Evolutionary conservation across 2,113 vertebrate species (phyloP), one percentile per base, ranked within the genome.

Genomic region (Mormoops blainvillei): DNA sequence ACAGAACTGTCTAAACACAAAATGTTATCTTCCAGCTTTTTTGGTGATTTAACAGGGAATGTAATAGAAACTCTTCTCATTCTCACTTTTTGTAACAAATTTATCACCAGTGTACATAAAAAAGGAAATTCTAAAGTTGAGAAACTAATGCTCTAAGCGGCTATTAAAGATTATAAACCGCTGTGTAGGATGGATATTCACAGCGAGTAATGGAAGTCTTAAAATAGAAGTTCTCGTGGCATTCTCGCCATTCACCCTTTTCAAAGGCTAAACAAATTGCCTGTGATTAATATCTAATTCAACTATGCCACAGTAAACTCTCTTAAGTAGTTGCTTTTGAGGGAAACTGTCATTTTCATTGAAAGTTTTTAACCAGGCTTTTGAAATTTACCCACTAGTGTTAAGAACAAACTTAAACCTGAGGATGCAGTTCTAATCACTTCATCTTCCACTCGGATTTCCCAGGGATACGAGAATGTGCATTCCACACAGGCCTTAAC

Each of bases 231-330:
- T 20, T 89, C 43, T n/a, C 41, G 1, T 89, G 90, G 85, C 82
- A 91, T 95, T 96, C 89, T 94, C 96, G 87, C 38, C 95, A 43
- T 67, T 95, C 97, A 97, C 1, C 2, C 89, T 97, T 97, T 97
- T 73, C 50, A 94, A 97, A 95, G 76, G 48, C 76, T 74, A 82
- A 97, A 96, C 70, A 96, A 97, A 97, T 95, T 97, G 45, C 74
- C 98, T 87, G 11, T 97, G 83, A 98, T 97, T 97, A 97, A 97
- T 97, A 95, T 87, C 96, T 97, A 95, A 97, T 97, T 96, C 95
- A 74, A 97, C 96, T 96, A 96, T 63, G 85, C 80, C 58, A 9
- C n/a, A 18, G 82, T 91, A 93, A 94, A 94, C 24, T 97, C 86
- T 87, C 67, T 4, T 28, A 95, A 88, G 61, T 26, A 92, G 48